Evolutionary conservation across 2,113 vertebrate species (phyloP).

Genomic region (zebrafish (Danio rerio)): GRCz12tu NC_133177.1:63405001-63405500

Average conservation of each 20-base stretch:
- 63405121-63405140: conserved; percentile 96
- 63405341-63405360: conserved; percentile 92
- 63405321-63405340: conserved; percentile 91
- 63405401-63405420: conserved; percentile 97
- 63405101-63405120: conserved; percentile 97
- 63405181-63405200: conserved; percentile 96
- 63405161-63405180: conserved; percentile 90
- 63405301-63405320: conserved; percentile 93
- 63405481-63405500: conserved; percentile 97
- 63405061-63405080: conserved; percentile 91
- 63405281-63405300: conserved; percentile 95
- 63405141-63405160: conserved; percentile 93
- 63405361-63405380: conserved; percentile 93
- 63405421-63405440: conserved; percentile 94
- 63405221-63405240: conserved; percentile 96
- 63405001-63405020: conserved; percentile 94
- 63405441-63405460: conserved; percentile 77
- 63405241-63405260: conserved; percentile 97
- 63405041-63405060: conserved; percentile 93
- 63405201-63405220: conserved; percentile 91
- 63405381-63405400: conserved; percentile 97
- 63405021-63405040: conserved; percentile 93
- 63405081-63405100: conserved; percentile 95
- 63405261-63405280: conserved; percentile 94
- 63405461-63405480: conserved; percentile 89